A percentile compares a stretch with the other conserved stretches of the same genome.
These are phyloP conservation scores for Entomobrya proxima DNA, from an alignment of 2,888 invertebrate genomes.

Conservation along the genomic window DNA sequence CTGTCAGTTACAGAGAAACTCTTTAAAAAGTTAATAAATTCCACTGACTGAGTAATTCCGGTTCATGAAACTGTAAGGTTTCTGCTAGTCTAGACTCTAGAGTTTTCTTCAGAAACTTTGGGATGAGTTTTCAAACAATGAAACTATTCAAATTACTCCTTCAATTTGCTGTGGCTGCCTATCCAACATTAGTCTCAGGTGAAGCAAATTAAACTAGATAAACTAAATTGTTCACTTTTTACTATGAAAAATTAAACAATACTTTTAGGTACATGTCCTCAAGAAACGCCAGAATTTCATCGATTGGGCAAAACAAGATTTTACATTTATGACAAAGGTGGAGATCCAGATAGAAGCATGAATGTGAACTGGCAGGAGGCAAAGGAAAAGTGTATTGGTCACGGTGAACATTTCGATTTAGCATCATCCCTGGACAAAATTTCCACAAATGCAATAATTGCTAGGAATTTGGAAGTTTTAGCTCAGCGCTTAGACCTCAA, in stretches of 20 bases:
- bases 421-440: constrained; percentile 34
- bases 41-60: no score
- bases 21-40: no score
- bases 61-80: no score
- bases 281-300: constrained; percentile 3
- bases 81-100: no score
- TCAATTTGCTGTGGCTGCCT: no score
- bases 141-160: no score
- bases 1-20: no score
- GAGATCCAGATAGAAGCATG: neutral
- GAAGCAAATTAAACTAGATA: no score
- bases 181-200: no score
- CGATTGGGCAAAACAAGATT: constrained; percentile 53
- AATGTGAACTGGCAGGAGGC: constrained; percentile 13
- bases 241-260: neutral
- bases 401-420: neutral
- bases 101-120: no score
- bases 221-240: no score
- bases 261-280: constrained; percentile 1
- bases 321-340: constrained; percentile 14
- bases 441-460: constrained; percentile 41
- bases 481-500: neutral
- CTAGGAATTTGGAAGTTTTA: constrained; percentile 24
- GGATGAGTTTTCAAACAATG: no score
- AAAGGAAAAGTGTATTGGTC: neutral